Base-by-base conservation (phyloP, 2,888 invertebrate genomes). In the Drosophila affinis region DNA sequence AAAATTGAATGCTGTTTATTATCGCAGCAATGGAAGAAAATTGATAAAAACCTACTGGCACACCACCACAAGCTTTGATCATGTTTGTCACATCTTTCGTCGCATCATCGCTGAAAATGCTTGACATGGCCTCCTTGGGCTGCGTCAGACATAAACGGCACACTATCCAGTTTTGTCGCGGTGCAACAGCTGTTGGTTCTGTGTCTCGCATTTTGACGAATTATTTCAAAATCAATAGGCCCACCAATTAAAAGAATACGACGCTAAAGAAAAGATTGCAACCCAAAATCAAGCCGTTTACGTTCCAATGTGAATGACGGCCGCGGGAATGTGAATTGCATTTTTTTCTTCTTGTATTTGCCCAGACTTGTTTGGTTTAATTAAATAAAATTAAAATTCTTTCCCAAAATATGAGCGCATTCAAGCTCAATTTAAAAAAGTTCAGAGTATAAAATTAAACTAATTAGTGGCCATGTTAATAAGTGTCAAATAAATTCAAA, bases 31-130 rank as follows among this genome's bases (percentile, higher is more conserved):
- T 12, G 3, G 4, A 5, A 21, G 3, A 0, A 9, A 29, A n/a
- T 10, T 1, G 3, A 12, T 3, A 3, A 6, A 24, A n/a, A 81
- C 88, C 84, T 79, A 91, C 91, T 14, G 91, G 90, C 61, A 91
- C 91, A 55, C 91, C 91, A 32, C 91, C 91, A 67, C 91, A 91
- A 63, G 91, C 89, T 18, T 89, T 71, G 24, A 91, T 90, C 91
- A 90, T 91, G 51, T 86, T 77, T 24, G 91, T 90, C 63, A 90
- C 73, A 67, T 90, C 90, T 79, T 90, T 89, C 57, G 86, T 81
- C 48, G 72, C 72, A 62, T 87, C 89, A 68, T 88, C 85, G 63
- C 89, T 82, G 68, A 90, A 90, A 80, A 90, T 90, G 62, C 85
- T 78, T 32, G 78, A 85, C 90, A 90, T 89, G 10, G 82, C 67